A percentile compares a stretch with the other conserved stretches of the same genome.
phyloP scores from a whole-genome alignment of 2,888 invertebrate species.

The Nemurella pictetii region DNA sequence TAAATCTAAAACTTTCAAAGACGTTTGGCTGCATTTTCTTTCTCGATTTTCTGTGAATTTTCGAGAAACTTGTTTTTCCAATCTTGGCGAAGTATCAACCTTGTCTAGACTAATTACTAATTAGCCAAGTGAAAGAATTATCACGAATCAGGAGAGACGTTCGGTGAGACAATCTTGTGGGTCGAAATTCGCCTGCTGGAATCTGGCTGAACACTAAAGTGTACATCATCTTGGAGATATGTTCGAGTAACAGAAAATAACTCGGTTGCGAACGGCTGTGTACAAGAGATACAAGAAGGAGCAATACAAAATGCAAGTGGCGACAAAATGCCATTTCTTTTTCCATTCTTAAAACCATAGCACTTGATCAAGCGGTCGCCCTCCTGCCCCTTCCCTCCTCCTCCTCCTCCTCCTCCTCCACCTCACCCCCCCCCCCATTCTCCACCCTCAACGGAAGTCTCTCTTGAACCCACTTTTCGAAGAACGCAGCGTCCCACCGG shows the following conservation, averaged over 20 bases:
- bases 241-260: too few relatives aligned
- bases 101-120: too few relatives aligned
- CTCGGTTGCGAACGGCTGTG: too few relatives aligned
- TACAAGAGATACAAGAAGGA: too few relatives aligned
- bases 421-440: slow-evolving; percentile 40
- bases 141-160: not conserved
- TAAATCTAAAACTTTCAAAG: too few relatives aligned
- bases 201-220: too few relatives aligned
- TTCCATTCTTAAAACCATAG: not conserved
- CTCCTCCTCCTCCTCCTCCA: too few relatives aligned
- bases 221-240: too few relatives aligned
- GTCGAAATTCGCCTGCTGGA: too few relatives aligned
- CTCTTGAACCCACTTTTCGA: slow-evolving; percentile 5
- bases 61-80: not conserved
- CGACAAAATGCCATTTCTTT: not conserved
- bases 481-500: slow-evolving; percentile 14
- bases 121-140: not conserved
- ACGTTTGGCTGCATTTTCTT: too few relatives aligned
- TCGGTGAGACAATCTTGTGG: not conserved
- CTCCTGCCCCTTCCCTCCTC: too few relatives aligned
- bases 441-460: slow-evolving; percentile 14
- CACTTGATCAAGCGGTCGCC: not conserved
- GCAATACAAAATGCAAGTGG: too few relatives aligned
- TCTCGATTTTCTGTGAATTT: not conserved
- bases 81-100: slow-evolving; percentile 4